Conservation (phyloP, 2,888 invertebrate genomes). For the Helobdella robusta region DNA sequence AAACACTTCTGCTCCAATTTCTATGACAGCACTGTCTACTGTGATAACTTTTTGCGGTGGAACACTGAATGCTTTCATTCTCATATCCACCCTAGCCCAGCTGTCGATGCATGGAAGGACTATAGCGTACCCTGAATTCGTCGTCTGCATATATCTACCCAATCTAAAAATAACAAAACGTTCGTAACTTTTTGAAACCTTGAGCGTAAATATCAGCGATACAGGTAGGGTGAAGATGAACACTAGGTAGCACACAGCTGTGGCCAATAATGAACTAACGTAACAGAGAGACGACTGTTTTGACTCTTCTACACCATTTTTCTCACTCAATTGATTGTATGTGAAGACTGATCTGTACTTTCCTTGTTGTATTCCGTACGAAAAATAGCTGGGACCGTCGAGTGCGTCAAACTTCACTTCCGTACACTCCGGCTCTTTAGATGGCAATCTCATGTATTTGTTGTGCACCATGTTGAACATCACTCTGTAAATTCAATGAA, state of each 20-base stretch:
- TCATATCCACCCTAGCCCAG: slow-evolving; percentile 46
- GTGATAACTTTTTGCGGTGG: slow-evolving; percentile 52
- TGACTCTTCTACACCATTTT: not conserved
- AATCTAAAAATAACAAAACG: slow-evolving; percentile 43
- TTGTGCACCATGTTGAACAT: not conserved
- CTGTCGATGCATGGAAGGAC: slow-evolving; percentile 50
- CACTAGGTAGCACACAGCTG: slow-evolving; percentile 35
- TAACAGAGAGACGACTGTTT: slow-evolving; percentile 15
- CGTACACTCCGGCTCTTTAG: not conserved
- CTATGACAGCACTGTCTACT: slow-evolving; percentile 49
- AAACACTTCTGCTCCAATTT: slow-evolving; percentile 50
- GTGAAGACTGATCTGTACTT: slow-evolving; percentile 29
- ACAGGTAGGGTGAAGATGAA: slow-evolving; percentile 41
- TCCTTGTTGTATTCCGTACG: slow-evolving; percentile 23
- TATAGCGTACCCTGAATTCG: slow-evolving; percentile 47
- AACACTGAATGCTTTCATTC: slow-evolving; percentile 50
- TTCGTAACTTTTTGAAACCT: slow-evolving; percentile 42
- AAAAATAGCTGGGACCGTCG: slow-evolving; percentile 27
- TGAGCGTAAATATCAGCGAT: slow-evolving; percentile 41
- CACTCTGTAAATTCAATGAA: not conserved
- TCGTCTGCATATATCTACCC: slow-evolving; percentile 39
- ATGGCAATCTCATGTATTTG: slow-evolving; percentile 26
- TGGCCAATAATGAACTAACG: slow-evolving; percentile 22
- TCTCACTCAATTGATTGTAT: not conserved
- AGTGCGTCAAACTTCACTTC: slow-evolving; percentile 24